Evolutionary conservation across 1,140 invertebrate species (phyloP), one percentile per base, ranked within the genome.

Genomic region (Conus ventricosus): DNA sequence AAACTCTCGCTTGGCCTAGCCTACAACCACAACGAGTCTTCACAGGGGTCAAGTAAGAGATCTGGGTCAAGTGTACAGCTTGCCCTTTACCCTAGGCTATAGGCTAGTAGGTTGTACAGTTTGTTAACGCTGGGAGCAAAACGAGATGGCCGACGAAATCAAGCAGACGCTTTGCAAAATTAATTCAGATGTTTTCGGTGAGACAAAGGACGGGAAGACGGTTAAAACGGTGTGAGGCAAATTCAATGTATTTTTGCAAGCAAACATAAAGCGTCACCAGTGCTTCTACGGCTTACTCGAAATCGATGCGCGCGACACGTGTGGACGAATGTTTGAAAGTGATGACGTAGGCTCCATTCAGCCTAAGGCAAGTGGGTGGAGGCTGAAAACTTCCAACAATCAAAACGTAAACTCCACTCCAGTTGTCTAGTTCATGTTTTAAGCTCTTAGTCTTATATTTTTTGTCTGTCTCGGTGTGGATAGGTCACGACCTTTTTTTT

Each of bases 221-320:
- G 90, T 92, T 92, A 17, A 88, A 88, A 39, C 88, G 89, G 91
- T 92, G 84, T 92, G 84, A 87, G 78, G 86, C 39, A 55, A 78
- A 60, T 60, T 60, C 39, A 60, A 11, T 60, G 8, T 60, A 11
- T 60, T 11, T 57, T 11, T 11, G 57, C 57, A 15, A 60, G 57
- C 57, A 60, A 60, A 8, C 57, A 11, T 11, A 4, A 60, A 39
- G 57, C 57, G 57, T 60, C 57, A 60, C 57, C 57, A 11, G 57
- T 60, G 57, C 57, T 15, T 11, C 8, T 11, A 11, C 57, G 15
- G 39, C 39, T 39, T 39, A 39, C 3, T 39, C 20, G 23, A 20
- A 75, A 20, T n/a, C 20, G 23, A 25, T 20, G n/a, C 67, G 63
- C n/a, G 54, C 39, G 39, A 60, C 84, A 80, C 75, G 71, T 80